phyloP scores from a whole-genome alignment of 2,797 vertebrate species.

The Rhinophrynus dorsalis region DNA sequence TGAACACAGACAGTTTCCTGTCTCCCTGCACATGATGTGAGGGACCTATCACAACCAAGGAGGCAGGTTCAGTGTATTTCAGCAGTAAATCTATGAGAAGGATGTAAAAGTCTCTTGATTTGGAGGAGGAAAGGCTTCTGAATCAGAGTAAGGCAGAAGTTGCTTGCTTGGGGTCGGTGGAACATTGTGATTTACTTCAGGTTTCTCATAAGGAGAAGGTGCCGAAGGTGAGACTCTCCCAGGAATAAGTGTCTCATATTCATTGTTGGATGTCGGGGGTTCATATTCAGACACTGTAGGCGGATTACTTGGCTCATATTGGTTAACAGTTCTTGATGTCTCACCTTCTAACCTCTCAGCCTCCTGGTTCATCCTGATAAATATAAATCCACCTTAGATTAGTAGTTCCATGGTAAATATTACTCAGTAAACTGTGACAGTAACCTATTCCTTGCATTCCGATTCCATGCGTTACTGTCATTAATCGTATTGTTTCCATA shows the following conservation, averaged over 20 bases:
- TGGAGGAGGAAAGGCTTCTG: too few relatives aligned
- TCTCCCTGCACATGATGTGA: too few relatives aligned
- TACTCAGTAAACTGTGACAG: background rate
- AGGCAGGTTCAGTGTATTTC: too few relatives aligned
- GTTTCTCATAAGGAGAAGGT: background rate
- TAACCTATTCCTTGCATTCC: too few relatives aligned
- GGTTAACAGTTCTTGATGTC: background rate
- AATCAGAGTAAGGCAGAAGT: too few relatives aligned
- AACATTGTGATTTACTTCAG: background rate
- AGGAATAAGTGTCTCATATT: background rate
- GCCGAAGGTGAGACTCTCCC: background rate
- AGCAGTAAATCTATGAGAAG: too few relatives aligned
- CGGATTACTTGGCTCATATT: background rate
- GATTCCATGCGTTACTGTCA: too few relatives aligned
- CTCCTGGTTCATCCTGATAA: background rate
- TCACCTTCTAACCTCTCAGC: background rate
- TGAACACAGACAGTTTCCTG: too few relatives aligned
- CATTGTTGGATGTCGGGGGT: background rate
- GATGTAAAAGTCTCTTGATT: too few relatives aligned
- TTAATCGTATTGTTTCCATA: too few relatives aligned
- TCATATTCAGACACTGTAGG: background rate
- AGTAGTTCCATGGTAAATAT: background rate
- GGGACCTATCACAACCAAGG: too few relatives aligned
- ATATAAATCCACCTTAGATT: background rate
- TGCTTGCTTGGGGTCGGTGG: background rate